Evolutionary conservation across 2,888 invertebrate genomes (phyloP).

Genomic region (Parnassius orleans): DNA sequence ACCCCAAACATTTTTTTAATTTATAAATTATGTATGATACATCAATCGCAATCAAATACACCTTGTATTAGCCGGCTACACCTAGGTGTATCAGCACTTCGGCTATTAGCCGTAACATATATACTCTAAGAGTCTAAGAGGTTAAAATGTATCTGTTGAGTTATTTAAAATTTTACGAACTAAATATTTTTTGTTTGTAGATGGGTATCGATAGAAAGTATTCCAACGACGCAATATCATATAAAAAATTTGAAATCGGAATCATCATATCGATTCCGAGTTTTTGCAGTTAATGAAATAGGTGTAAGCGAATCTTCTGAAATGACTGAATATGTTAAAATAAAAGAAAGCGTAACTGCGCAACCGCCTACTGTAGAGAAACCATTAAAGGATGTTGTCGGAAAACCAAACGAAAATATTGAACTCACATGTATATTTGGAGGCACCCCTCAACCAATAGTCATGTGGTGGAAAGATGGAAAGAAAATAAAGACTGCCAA

Average conservation of each 20-base stretch:
- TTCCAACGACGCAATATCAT: slow-evolving; percentile 83
- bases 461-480: slow-evolving; percentile 87
- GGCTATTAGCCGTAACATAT: too few species aligned
- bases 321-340: slow-evolving; percentile 81
- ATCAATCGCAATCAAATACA: too few species aligned
- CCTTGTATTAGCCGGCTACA: too few species aligned
- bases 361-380: slow-evolving; percentile 85
- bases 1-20: too few species aligned
- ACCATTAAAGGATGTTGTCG: slow-evolving; percentile 83
- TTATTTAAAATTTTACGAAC: not conserved
- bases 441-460: slow-evolving; percentile 87
- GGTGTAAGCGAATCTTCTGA: slow-evolving; percentile 87
- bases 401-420: slow-evolving; percentile 84
- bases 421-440: slow-evolving; percentile 88
- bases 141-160: too few species aligned
- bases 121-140: too few species aligned
- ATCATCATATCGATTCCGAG: slow-evolving; percentile 86
- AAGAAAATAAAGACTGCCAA: slow-evolving; percentile 80
- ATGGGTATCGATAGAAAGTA: slow-evolving; percentile 84
- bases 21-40: too few species aligned
- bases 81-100: too few species aligned
- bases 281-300: slow-evolving; percentile 88
- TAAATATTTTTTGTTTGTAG: slow-evolving; percentile 59
- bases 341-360: slow-evolving; percentile 75
- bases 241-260: slow-evolving; percentile 83